Base-by-base conservation (phyloP, 2,888 invertebrate genomes). In the Euplexia lucipara region DNA sequence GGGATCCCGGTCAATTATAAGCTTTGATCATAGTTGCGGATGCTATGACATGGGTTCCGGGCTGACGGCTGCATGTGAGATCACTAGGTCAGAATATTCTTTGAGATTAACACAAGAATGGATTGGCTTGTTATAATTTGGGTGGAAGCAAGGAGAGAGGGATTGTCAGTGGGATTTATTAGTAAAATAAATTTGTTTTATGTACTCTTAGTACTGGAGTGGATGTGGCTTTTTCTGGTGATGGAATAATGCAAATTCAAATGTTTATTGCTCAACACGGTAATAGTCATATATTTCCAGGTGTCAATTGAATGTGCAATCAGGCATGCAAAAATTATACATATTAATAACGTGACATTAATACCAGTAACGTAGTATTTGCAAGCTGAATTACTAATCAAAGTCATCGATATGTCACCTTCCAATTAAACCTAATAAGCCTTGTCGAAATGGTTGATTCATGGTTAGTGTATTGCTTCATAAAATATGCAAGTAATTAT, bases 21-120 rank as follows among this genome's bases (percentile, higher is more conserved):
- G 56, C 87, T 87, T 87, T 87, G 87, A 87, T 85, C 85, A 80
- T 70, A 65, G 84, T 81, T 69, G 54, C 57, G 75, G 63, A 75
- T 76, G 72, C 77, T 60, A 53, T 86, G 86, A 86, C 81, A 83
- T 78, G 86, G 86, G 86, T 86, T 44, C 42, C 2, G 8, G 20
- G 5, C 77, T 71, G 78, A 71, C 57, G 57, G 44, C 44, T 57
- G 56, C 67, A 70, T 69, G 64, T 75, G 79, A 66, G 76, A 70
- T 70, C 66, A 79, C 45, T 76, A 69, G 60, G 70, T 61, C 75
- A 79, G 22, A 54, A 60, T 60, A 57, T 65, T 76, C 59, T 76
- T 78, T 75, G 75, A 78, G 35, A 57, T 41, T 74, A 53, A 54
- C 39, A 20, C 48, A 18, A 41, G 52, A 60, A 52, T 59, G 64